phyloP scores from a whole-genome alignment of 1,140 invertebrate genomes.

The Anthonomus grandis region DNA sequence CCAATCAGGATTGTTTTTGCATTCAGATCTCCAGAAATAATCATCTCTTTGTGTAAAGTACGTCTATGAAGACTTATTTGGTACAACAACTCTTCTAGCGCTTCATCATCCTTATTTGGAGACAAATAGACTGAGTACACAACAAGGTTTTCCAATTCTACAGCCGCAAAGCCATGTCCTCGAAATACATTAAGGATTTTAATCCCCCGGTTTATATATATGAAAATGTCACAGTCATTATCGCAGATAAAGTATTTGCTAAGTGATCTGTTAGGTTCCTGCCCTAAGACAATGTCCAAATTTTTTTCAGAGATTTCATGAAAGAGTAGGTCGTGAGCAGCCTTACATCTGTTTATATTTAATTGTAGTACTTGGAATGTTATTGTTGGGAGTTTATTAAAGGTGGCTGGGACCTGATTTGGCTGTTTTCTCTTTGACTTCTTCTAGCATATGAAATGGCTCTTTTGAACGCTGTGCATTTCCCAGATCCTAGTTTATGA shows the following conservation, averaged over 20 bases:
- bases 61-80: neutral
- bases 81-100: neutral
- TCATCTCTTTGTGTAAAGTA: neutral
- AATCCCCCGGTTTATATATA: too few relatives aligned
- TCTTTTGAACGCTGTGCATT: constrained; percentile 1
- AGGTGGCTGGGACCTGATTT: too few relatives aligned
- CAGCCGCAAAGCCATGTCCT: neutral
- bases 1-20: neutral
- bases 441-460: constrained; percentile 1
- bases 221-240: too few relatives aligned
- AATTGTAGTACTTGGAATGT: too few relatives aligned
- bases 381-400: too few relatives aligned
- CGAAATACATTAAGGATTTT: neutral
- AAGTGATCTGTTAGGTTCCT: neutral
- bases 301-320: neutral
- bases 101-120: neutral
- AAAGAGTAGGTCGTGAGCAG: too few relatives aligned
- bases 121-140: constrained; percentile 3
- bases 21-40: constrained; percentile 1
- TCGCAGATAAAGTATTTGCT: neutral
- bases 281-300: neutral
- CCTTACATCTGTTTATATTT: too few relatives aligned
- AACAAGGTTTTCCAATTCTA: neutral
- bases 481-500: constrained; percentile 4
- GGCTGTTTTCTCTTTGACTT: neutral